phyloP scores from a whole-genome alignment of 2,113 vertebrate genomes.

The Hippoglossus stenolepis region DNA sequence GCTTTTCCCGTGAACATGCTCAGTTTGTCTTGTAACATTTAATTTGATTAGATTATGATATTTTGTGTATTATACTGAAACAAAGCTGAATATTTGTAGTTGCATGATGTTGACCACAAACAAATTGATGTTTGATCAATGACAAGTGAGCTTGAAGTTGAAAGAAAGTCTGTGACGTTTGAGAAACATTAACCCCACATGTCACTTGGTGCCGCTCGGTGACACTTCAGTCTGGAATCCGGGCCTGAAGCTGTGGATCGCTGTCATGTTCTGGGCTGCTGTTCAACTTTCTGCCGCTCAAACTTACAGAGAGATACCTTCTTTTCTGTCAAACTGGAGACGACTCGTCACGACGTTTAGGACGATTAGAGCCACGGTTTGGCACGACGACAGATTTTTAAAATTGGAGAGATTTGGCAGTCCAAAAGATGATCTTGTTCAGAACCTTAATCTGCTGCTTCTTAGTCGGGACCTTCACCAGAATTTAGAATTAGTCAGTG shows the following conservation, averaged over 20 bases:
- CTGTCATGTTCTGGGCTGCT: slow-evolving; percentile 49
- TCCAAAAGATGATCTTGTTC: slow-evolving; percentile 23
- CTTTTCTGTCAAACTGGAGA: slow-evolving; percentile 16
- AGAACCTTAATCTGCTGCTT: slow-evolving; percentile 34
- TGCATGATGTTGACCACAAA: too few species aligned
- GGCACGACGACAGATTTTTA: not conserved
- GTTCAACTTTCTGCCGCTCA: not conserved
- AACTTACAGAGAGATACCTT: slow-evolving; percentile 23
- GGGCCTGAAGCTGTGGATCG: slow-evolving; percentile 33
- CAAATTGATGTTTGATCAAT: too few species aligned
- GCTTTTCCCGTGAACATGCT: too few species aligned
- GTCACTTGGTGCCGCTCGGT: slow-evolving; percentile 26
- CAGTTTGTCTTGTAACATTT: too few species aligned
- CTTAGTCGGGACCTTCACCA: not conserved
- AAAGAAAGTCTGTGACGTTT: not conserved
- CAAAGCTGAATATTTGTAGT: too few species aligned
- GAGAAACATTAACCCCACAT: not conserved
- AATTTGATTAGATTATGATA: too few species aligned
- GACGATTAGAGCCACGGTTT: slow-evolving; percentile 36
- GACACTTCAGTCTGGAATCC: not conserved
- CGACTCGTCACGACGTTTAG: not conserved
- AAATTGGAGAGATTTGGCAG: slow-evolving; percentile 21
- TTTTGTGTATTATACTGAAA: too few species aligned
- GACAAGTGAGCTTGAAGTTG: too few species aligned
- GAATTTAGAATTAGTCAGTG: too few species aligned